Conservation (phyloP, 2,888 invertebrate genomes). For the Oeneis ivallda region DNA sequence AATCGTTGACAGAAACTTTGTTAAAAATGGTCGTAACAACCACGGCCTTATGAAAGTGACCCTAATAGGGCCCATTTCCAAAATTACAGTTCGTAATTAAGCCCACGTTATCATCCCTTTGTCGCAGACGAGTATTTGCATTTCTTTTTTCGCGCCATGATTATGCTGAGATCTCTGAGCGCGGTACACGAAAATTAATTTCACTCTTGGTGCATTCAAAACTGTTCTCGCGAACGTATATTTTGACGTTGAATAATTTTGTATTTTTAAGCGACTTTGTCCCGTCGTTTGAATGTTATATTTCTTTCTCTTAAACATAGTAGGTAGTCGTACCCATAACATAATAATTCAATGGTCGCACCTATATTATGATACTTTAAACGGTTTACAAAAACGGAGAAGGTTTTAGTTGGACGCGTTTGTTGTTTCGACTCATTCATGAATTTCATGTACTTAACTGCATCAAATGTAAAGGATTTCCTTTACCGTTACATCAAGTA, state of each 20-base stretch:
- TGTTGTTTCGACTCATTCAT: too few species aligned
- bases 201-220: constrained; percentile 38
- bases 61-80: constrained; percentile 34
- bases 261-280: not conserved
- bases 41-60: not conserved
- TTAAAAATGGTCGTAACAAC: not conserved
- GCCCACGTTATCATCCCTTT: constrained; percentile 48
- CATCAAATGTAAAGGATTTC: too few species aligned
- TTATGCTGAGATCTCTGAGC: constrained; percentile 37
- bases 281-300: not conserved
- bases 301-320: too few species aligned
- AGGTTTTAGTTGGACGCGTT: too few species aligned
- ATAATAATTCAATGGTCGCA: too few species aligned
- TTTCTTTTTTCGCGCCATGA: constrained; percentile 44
- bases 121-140: constrained; percentile 44
- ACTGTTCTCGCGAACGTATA: constrained; percentile 11
- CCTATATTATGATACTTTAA: too few species aligned
- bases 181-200: constrained; percentile 41
- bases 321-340: too few species aligned
- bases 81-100: constrained; percentile 57
- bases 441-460: too few species aligned
- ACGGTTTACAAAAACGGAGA: too few species aligned
- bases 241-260: not conserved
- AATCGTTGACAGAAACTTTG: too few species aligned
- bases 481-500: too few species aligned